Percentiles rank a stretch among this genome's conserved stretches.
Conservation (phyloP, 2,888 invertebrate genomes). For the Charanyca ferruginea region DNA sequence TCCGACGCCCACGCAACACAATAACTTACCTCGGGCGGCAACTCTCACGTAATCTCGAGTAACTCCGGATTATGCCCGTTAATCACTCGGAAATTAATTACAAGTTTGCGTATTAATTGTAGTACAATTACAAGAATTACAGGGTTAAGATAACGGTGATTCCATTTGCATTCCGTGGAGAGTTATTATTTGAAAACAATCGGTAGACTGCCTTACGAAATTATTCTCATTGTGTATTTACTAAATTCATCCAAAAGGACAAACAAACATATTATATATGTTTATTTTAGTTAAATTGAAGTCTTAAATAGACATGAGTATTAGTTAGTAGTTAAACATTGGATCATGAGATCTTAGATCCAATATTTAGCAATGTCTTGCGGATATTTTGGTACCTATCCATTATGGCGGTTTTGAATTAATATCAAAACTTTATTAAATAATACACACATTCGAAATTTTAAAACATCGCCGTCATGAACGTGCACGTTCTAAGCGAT, state of each 20-base stretch:
- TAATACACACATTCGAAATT: conserved; percentile 1
- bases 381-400: too few species aligned
- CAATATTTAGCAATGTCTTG: too few species aligned
- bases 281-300: background rate
- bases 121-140: conserved; percentile 88
- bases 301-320: background rate
- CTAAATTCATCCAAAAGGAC: background rate
- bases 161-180: conserved; percentile 48
- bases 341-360: too few species aligned
- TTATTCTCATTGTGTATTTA: background rate
- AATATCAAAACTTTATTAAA: background rate
- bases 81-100: conserved; percentile 91
- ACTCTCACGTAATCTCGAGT: conserved; percentile 89
- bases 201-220: conserved; percentile 7
- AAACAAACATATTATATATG: background rate
- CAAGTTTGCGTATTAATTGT: conserved; percentile 91
- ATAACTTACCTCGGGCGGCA: conserved; percentile 87
- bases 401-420: background rate
- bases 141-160: conserved; percentile 73
- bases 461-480: conserved; percentile 5
- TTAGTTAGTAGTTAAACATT: too few species aligned
- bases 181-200: conserved; percentile 42
- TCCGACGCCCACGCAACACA: conserved; percentile 81
- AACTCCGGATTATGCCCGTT: conserved; percentile 90
- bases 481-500: conserved; percentile 31